Base-by-base conservation (phyloP, 2,888 invertebrate species). In the Brenthis hecate region DNA sequence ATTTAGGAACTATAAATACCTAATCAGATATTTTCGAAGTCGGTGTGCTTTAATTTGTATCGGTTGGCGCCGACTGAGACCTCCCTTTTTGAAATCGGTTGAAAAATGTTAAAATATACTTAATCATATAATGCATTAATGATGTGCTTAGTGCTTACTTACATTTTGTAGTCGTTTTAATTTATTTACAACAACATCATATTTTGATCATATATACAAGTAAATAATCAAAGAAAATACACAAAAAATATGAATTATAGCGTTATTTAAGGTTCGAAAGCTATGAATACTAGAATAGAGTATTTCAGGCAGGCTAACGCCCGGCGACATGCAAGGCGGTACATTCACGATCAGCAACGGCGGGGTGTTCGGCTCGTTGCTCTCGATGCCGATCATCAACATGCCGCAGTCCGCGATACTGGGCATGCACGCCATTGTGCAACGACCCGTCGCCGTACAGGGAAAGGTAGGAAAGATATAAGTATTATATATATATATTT, bases 341-440 rank as follows among this genome's bases (percentile, higher is more conserved):
- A 99, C 99, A 23, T 99, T 99, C 86, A 99, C 99, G 54, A 98
- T 99, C 81, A 99, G 98, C 84, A 99, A 99, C 83, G 99, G 99
- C 32, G 99, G 99, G 19, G 99, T 99, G 1, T 99, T 99, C 87
- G 99, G 99, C 66, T 99, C 99, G 0, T 91, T 99, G 63, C 94
- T 98, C 93, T 99, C 99, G 60, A 99, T 99, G 68, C 99, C 99
- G 2, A 99, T 99, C 83, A 99, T 99, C 79, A 99, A 99, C 93
- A 97, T 99, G 74, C 99, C 99, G 3, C 99, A 99, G 92, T 99
- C 99, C 50, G 97, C 99, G 72, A 99, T 99, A 81, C 94, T 99
- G 68, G 99, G 99, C 76, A 99, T 99, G 99, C 99, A 99, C 88
- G 98, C 96, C 16, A 98, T 97, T 75, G 96, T 98, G 77, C 98